Evolutionary conservation across 2,113 vertebrate genomes (phyloP).

Genomic region (Phalacrocorax carbo): DNA sequence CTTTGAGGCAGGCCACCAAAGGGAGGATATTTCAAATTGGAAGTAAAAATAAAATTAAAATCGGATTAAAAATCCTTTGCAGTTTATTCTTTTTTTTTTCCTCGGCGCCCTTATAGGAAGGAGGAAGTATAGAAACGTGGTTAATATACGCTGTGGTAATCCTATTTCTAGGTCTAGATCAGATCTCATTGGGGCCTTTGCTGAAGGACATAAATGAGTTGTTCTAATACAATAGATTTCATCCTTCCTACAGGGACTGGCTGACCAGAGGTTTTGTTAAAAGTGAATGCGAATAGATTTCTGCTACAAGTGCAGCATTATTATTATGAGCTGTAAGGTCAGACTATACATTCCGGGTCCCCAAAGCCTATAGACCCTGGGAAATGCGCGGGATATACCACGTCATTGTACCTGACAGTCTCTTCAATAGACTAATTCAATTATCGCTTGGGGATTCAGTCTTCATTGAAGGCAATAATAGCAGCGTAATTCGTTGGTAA

Average conservation of each 20-base stretch:
- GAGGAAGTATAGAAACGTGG: constrained; percentile 56
- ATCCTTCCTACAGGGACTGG: constrained; percentile 83
- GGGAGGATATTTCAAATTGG: neutral
- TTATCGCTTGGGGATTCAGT: constrained; percentile 73
- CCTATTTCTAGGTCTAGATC: constrained; percentile 82
- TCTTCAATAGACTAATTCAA: constrained; percentile 83
- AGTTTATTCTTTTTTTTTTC: neutral
- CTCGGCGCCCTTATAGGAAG: neutral
- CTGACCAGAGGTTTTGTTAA: constrained; percentile 85
- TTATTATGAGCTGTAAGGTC: constrained; percentile 85
- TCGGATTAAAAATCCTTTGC: neutral
- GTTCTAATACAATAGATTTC: constrained; percentile 82
- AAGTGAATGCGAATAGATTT: constrained; percentile 84
- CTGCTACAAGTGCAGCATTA: constrained; percentile 80
- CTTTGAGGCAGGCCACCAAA: neutral
- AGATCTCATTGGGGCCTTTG: constrained; percentile 79
- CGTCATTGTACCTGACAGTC: constrained; percentile 83
- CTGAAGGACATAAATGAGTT: constrained; percentile 85
- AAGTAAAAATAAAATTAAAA: constrained; percentile 11
- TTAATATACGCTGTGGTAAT: constrained; percentile 77
- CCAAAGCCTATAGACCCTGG: constrained; percentile 84
- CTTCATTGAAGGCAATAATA: constrained; percentile 74
- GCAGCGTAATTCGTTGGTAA: constrained; percentile 64
- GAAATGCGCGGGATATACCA: constrained; percentile 77
- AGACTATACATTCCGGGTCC: constrained; percentile 82